These are phyloP conservation scores for Sparus aurata DNA, from an alignment of 2,797 vertebrate genomes.

Conservation along the genomic window DNA sequence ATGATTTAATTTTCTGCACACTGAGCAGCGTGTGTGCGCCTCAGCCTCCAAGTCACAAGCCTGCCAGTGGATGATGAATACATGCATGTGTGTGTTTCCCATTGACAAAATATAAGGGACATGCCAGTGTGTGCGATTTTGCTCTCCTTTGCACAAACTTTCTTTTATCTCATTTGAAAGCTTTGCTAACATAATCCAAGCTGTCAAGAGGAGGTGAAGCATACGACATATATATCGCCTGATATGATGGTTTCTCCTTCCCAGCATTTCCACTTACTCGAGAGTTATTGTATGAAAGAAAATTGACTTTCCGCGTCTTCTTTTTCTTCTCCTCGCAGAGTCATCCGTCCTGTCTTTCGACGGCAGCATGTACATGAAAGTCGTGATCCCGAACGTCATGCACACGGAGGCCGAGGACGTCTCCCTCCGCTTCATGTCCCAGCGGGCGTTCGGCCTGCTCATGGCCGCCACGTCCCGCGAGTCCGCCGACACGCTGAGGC, in stretches of 20 bases:
- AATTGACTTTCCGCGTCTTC: background rate
- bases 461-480: slow-evolving; percentile 96
- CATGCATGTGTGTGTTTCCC: slow-evolving; percentile 13
- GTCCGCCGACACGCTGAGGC: slow-evolving; percentile 93
- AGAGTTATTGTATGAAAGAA: background rate
- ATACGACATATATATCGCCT: slow-evolving; percentile 23
- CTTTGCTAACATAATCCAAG: slow-evolving; percentile 38
- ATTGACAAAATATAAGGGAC: slow-evolving; percentile 30
- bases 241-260: background rate
- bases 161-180: slow-evolving; percentile 34
- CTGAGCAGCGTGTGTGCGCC: slow-evolving; percentile 59
- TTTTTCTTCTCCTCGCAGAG: slow-evolving; percentile 85
- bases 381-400: slow-evolving; percentile 93
- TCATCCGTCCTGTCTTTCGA: slow-evolving; percentile 95
- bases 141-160: background rate
- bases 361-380: slow-evolving; percentile 99
- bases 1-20: slow-evolving; percentile 72
- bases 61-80: slow-evolving; percentile 55
- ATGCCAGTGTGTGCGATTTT: slow-evolving; percentile 12
- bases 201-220: slow-evolving; percentile 39
- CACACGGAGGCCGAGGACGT: slow-evolving; percentile 98
- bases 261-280: background rate
- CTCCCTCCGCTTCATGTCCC: slow-evolving; percentile 97
- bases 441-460: slow-evolving; percentile 94
- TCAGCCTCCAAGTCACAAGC: slow-evolving; percentile 43